These are phyloP conservation scores for Lampris megalopsis DNA, from an alignment of 2,113 vertebrate species.

Conservation along the genomic window DNA sequence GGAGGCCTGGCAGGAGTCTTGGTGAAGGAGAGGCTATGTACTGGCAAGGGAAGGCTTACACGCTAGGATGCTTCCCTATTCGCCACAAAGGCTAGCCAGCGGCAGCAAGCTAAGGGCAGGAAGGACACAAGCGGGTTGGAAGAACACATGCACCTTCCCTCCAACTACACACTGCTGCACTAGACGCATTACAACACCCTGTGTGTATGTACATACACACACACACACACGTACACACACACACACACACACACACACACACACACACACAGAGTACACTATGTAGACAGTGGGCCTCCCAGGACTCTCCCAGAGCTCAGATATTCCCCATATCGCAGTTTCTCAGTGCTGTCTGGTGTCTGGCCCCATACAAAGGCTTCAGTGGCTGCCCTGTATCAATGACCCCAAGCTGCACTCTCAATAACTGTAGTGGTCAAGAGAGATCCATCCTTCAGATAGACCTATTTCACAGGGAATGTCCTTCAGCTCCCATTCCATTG, in stretches of 20 bases:
- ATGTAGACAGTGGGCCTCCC: slow-evolving; percentile 20
- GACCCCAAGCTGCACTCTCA: slow-evolving; percentile 42
- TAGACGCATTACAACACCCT: background rate
- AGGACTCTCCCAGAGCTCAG: slow-evolving; percentile 23
- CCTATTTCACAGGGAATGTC: slow-evolving; percentile 49
- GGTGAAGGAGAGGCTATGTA: no score
- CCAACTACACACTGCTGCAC: no score
- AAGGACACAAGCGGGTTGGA: no score
- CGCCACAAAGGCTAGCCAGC: no score
- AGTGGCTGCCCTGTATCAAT: slow-evolving; percentile 18
- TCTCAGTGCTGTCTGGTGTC: slow-evolving; percentile 9
- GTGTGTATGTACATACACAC: slow-evolving; percentile 20
- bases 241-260: slow-evolving; percentile 17
- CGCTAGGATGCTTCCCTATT: no score
- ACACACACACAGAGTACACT: background rate
- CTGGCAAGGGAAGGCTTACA: no score
- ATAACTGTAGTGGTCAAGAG: slow-evolving; percentile 7
- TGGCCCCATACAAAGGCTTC: slow-evolving; percentile 18
- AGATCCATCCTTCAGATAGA: slow-evolving; percentile 47
- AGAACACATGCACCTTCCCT: no score
- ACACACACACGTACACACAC: slow-evolving; percentile 1
- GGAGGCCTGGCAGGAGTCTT: no score
- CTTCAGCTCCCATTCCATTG: slow-evolving; percentile 36
- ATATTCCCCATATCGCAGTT: slow-evolving; percentile 37
- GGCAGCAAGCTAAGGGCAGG: no score